Base-by-base conservation (phyloP, 2,888 invertebrate species). In the Eupithecia inturbata region DNA sequence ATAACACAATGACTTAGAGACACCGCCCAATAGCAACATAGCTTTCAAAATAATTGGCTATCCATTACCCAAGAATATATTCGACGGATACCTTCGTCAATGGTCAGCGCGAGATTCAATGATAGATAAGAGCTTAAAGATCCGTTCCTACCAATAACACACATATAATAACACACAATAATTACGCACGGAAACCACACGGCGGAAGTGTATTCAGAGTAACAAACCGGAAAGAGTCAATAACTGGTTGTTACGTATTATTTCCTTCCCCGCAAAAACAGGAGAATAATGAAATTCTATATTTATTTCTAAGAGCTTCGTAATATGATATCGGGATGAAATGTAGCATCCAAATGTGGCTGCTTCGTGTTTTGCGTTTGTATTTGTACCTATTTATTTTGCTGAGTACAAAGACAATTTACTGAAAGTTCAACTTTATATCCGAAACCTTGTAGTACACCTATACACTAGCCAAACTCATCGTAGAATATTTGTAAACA, bases 221-320 rank as follows among this genome's bases (percentile, higher is more conserved):
- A 74, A 66, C 45, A 64, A 68, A 74, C 67, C 39, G 57, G 62
- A 63, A 69, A 12, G 31, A 67, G 53, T 53, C 26, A 60, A 67
- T 75, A 75, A 72, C 67, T 70, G 72, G 31, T 33, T 66, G 28
- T 68, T 68, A 68, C 70, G 28, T 62, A 62, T 70, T 64, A 66
- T 70, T 70, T 62, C 53, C 62, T 49, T 53, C 9, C 45, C 33
- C 28, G 10, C 60, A 45, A 70, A 72, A 57, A 71, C 64, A 39
- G 9, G 22, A n/a, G 19, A 71, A 68, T 53, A 67, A 76, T 64
- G 73, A 67, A 73, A 76, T 68, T 71, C 71, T 49, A 76, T 76
- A 68, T 73, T 71, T 62, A 62, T 66, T 70, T 60, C 31, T 66
- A 68, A 73, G 68, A 76, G 73, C 68, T 73, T 57, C 60, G 63